phyloP scores from a whole-genome alignment of 1,140 invertebrate genomes.

The Thalassaphorura encarpata region DNA sequence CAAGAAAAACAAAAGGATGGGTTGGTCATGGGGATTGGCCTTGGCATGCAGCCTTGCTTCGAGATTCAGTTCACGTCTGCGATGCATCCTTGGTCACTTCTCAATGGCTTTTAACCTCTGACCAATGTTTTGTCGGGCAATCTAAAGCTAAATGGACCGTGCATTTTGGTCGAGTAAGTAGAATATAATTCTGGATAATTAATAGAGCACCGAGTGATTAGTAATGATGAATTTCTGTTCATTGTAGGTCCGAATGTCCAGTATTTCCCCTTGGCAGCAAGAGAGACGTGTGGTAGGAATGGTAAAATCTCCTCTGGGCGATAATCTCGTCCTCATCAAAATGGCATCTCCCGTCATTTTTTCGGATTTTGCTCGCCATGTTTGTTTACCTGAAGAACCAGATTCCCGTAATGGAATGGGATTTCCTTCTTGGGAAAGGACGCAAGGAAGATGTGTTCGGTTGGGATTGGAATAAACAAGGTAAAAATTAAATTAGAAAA shows the following conservation, averaged over 20 bases:
- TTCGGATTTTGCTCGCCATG: conserved; percentile 70
- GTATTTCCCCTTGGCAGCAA: conserved; percentile 75
- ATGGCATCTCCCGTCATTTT: conserved; percentile 61
- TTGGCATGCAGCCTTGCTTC: conserved; percentile 72
- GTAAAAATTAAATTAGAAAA: no score
- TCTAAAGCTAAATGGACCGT: conserved; percentile 68
- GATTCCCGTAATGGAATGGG: conserved; percentile 5
- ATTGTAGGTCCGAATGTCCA: conserved; percentile 61
- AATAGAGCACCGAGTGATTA: conserved; percentile 33
- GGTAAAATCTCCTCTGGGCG: conserved; percentile 79
- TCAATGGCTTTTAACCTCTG: conserved; percentile 73
- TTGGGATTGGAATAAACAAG: conserved; percentile 31
- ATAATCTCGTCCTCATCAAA: conserved; percentile 69
- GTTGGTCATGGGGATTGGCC: conserved; percentile 52
- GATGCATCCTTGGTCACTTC: conserved; percentile 69
- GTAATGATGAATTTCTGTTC: no score
- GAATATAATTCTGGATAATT: background rate
- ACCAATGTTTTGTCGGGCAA: conserved; percentile 79
- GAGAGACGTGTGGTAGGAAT: conserved; percentile 72
- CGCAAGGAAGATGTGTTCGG: conserved; percentile 20
- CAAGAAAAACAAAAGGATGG: conserved; percentile 20
- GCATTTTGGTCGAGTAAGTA: conserved; percentile 15
- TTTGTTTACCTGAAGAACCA: conserved; percentile 54
- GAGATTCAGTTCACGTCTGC: conserved; percentile 73
- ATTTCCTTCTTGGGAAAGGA: conserved; percentile 26